Evolutionary conservation across 2,113 vertebrate genomes (phyloP).

Genomic region (Ochotona curzoniae): DNA sequence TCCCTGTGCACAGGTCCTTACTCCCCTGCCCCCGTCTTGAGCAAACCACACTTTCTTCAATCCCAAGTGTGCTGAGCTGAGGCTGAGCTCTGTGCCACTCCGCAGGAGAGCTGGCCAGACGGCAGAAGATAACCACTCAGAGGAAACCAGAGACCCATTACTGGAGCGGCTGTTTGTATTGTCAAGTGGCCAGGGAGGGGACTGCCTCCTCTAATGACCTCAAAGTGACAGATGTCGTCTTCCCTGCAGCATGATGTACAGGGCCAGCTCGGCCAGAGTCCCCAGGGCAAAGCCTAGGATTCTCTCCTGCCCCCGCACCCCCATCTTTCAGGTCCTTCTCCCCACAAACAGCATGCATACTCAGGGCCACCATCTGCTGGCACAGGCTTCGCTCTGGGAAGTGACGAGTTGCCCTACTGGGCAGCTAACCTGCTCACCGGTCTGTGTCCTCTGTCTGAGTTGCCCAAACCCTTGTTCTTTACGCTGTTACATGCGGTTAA

Average conservation of each 20-base stretch:
- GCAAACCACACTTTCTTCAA: background rate
- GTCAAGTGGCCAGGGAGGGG: background rate
- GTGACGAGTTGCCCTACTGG: too few species aligned
- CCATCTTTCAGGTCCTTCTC: background rate
- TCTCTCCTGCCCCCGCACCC: background rate
- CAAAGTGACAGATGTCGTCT: background rate
- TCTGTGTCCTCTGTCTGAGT: background rate
- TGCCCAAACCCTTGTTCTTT: too few species aligned
- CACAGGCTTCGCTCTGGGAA: too few species aligned
- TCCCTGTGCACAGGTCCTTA: background rate
- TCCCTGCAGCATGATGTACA: background rate
- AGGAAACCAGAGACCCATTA: constrained; percentile 10
- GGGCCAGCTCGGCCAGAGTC: background rate
- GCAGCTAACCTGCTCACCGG: background rate
- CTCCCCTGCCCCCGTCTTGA: background rate
- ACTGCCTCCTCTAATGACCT: background rate
- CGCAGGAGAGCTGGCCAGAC: background rate
- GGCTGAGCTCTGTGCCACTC: background rate
- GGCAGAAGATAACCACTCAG: background rate
- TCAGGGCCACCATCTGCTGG: background rate
- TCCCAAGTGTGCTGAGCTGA: background rate
- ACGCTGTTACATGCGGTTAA: background rate
- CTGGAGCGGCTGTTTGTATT: background rate
- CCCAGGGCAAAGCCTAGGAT: background rate
- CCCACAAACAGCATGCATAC: background rate